Percentiles rank a stretch among this genome's conserved stretches.
phyloP scores from a whole-genome alignment of 2,113 vertebrate species.

The Chloropsis cyanopogon region DNA sequence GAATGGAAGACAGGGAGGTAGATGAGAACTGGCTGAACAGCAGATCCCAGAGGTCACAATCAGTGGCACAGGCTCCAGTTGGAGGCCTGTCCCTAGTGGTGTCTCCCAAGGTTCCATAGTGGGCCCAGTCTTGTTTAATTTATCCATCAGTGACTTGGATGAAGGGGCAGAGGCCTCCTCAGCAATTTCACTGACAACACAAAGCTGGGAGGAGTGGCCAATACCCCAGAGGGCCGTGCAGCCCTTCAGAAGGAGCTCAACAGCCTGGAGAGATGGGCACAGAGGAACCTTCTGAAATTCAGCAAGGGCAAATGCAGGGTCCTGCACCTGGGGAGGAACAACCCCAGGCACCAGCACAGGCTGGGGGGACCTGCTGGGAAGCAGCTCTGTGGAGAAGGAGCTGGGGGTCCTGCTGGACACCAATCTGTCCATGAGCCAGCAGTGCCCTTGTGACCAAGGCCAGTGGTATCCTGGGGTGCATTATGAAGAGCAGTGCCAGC shows the following conservation, averaged over 20 bases:
- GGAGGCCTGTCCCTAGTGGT: fast-evolving
- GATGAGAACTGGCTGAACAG: background rate
- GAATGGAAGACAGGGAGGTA: background rate
- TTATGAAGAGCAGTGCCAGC: background rate
- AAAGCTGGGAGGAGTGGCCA: background rate
- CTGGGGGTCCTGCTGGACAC: background rate
- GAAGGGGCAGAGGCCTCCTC: background rate
- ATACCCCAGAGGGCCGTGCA: background rate
- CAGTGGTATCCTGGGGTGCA: fast-evolving
- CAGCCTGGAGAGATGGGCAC: background rate
- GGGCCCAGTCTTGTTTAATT: background rate
- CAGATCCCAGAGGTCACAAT: background rate
- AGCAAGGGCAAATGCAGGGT: background rate
- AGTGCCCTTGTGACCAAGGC: background rate
- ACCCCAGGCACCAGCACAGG: background rate
- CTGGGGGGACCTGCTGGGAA: background rate
- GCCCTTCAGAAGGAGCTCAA: background rate
- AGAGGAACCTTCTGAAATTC: background rate
- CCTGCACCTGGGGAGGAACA: background rate
- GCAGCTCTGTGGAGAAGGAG: background rate
- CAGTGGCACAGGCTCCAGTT: background rate
- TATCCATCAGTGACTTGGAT: background rate
- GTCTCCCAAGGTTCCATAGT: background rate
- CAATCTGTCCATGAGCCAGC: background rate
- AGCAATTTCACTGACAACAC: background rate